A percentile compares a stretch with the other conserved stretches of the same genome.
Evolutionary conservation across 1,140 invertebrate genomes (phyloP).

Genomic region (Philotrypesis tridentata): DNA sequence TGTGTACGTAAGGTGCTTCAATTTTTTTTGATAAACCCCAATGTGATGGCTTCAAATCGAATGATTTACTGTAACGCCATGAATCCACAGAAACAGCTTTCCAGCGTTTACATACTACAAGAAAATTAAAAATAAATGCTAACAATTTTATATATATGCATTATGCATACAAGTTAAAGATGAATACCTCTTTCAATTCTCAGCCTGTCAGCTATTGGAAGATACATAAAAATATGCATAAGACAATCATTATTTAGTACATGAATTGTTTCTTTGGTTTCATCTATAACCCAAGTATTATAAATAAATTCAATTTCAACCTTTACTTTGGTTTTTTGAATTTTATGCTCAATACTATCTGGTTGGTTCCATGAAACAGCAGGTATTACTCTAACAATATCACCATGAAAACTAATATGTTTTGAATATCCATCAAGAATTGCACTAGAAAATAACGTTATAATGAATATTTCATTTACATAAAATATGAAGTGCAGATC

Average conservation of each 20-base stretch:
- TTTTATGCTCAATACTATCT: conserved; percentile 61
- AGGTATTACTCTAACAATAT: conserved; percentile 61
- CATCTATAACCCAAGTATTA: conserved; percentile 53
- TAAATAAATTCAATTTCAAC: conserved; percentile 28
- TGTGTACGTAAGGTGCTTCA: conserved; percentile 56
- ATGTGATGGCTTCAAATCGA: conserved; percentile 53
- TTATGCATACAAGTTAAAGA: no score
- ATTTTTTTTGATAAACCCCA: conserved; percentile 54
- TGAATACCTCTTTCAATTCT: conserved; percentile 63
- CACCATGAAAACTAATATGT: conserved; percentile 61
- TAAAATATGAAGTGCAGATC: no score
- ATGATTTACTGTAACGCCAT: conserved; percentile 57
- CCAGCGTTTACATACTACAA: conserved; percentile 67
- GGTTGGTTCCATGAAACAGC: conserved; percentile 70
- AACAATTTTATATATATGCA: no score
- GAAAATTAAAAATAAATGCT: no score
- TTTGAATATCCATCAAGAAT: conserved; percentile 55
- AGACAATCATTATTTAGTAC: conserved; percentile 67
- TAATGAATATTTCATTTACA: no score
- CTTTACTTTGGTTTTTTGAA: conserved; percentile 41
- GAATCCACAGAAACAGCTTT: conserved; percentile 59
- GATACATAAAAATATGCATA: conserved; percentile 63
- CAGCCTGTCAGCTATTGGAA: conserved; percentile 63
- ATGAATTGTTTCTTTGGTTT: background rate
- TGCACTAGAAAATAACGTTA: conserved; percentile 55